Conservation (phyloP, 2,888 invertebrate species). For the Lithophane semibrunnea region DNA sequence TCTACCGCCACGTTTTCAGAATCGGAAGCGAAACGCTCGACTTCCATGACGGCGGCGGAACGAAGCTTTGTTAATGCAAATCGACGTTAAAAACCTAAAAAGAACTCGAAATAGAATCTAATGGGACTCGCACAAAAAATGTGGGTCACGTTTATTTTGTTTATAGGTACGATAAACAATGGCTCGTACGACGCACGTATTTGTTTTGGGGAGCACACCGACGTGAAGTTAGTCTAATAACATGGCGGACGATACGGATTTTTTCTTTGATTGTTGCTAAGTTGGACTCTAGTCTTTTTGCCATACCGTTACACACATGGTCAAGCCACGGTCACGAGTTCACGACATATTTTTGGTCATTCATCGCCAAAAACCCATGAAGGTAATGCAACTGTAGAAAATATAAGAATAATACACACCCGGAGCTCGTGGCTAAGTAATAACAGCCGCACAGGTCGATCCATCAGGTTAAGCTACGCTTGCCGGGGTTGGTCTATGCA, state of each 20-base stretch:
- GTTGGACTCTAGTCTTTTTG: slow-evolving; percentile 47
- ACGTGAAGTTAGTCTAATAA: slow-evolving; percentile 83
- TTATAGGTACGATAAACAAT: slow-evolving; percentile 76
- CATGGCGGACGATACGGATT: slow-evolving; percentile 52
- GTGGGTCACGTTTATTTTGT: slow-evolving; percentile 67
- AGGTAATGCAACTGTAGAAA: no score
- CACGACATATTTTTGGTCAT: background rate
- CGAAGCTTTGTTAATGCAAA: slow-evolving; percentile 56
- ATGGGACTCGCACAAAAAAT: slow-evolving; percentile 62
- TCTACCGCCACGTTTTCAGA: slow-evolving; percentile 88
- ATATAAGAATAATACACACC: no score
- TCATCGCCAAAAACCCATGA: no score
- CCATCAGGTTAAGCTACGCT: no score
- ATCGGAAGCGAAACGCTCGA: slow-evolving; percentile 85
- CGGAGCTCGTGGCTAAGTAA: no score
- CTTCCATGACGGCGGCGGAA: slow-evolving; percentile 84
- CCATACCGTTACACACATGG: background rate
- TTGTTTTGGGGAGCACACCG: slow-evolving; percentile 87
- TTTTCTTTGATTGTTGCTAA: slow-evolving; percentile 35
- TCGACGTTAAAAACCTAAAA: slow-evolving; percentile 46
- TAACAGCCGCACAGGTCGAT: no score
- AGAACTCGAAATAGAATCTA: slow-evolving; percentile 62
- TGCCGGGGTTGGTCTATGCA: no score
- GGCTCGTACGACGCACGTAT: slow-evolving; percentile 80
- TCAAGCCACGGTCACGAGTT: no score